phyloP scores from a whole-genome alignment of 2,888 invertebrate species.

The Dicyrtomina minuta region DNA sequence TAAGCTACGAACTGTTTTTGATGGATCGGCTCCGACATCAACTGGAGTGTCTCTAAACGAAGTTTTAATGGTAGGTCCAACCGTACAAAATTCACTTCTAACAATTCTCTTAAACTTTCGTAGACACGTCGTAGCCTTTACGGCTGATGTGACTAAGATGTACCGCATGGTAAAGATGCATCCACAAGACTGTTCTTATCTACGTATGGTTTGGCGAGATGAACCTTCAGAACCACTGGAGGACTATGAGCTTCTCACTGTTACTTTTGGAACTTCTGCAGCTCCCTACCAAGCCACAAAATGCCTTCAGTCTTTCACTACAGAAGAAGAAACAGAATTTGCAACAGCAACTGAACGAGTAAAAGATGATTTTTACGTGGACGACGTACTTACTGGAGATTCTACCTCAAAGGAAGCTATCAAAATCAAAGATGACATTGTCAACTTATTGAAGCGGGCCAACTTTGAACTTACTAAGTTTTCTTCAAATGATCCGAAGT shows the following conservation, averaged over 20 bases:
- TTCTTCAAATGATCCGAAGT: slow-evolving; percentile 40
- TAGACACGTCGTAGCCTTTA: slow-evolving; percentile 46
- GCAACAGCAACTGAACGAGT: slow-evolving; percentile 37
- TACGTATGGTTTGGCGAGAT: slow-evolving; percentile 56
- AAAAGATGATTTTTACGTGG: slow-evolving; percentile 53
- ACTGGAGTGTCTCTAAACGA: slow-evolving; percentile 54
- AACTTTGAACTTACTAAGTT: slow-evolving; percentile 53
- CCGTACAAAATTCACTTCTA: slow-evolving; percentile 51
- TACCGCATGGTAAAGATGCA: slow-evolving; percentile 53
- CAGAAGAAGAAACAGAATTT: slow-evolving; percentile 39
- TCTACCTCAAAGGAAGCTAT: slow-evolving; percentile 43
- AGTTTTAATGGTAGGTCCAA: slow-evolving; percentile 52
- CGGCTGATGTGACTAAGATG: slow-evolving; percentile 54
- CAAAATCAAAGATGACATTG: slow-evolving; percentile 33
- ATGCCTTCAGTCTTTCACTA: slow-evolving; percentile 52
- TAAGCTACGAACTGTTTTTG: slow-evolving; percentile 54
- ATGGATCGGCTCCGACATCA: slow-evolving; percentile 52
- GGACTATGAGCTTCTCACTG: slow-evolving; percentile 47
- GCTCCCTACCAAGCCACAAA: slow-evolving; percentile 54
- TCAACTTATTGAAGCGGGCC: slow-evolving; percentile 36
- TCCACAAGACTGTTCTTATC: slow-evolving; percentile 52
- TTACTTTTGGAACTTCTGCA: slow-evolving; percentile 55
- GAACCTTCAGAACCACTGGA: slow-evolving; percentile 41
- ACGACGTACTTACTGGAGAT: slow-evolving; percentile 53
- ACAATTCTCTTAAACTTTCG: slow-evolving; percentile 52